These are phyloP conservation scores for Oedothorax gibbosus DNA, from an alignment of 1,140 invertebrate genomes.

Conservation along the genomic window DNA sequence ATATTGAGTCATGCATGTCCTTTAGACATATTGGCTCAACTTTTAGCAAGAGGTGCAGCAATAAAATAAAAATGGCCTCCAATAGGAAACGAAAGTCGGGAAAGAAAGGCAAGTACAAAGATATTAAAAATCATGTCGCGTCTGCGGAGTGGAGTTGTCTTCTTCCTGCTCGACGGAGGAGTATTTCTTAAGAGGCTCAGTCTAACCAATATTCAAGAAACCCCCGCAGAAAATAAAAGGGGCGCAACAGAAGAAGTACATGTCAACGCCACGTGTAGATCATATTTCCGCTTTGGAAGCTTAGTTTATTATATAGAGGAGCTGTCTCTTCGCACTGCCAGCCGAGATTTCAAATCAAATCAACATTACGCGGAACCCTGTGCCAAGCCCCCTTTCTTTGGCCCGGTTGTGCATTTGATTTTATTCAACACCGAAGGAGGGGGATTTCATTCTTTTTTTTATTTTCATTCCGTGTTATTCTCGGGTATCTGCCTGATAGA, in stretches of 20 bases:
- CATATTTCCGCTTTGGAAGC: slow-evolving; percentile 55
- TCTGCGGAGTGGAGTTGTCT: slow-evolving; percentile 57
- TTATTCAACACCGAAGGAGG: slow-evolving; percentile 43
- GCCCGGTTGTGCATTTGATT: slow-evolving; percentile 46
- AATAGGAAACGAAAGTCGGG: slow-evolving; percentile 2
- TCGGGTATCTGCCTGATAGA: slow-evolving; percentile 13
- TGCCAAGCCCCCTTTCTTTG: slow-evolving; percentile 15
- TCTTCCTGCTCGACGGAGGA: slow-evolving; percentile 50
- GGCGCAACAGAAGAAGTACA: slow-evolving; percentile 14
- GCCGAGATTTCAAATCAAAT: slow-evolving; percentile 61
- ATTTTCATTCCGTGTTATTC: slow-evolving; percentile 1
- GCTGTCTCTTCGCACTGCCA: slow-evolving; percentile 49
- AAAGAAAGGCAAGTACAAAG: slow-evolving; percentile 45
- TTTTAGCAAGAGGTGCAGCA: slow-evolving; percentile 8
- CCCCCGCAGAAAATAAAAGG: slow-evolving; percentile 24
- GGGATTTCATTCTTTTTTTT: slow-evolving; percentile 8
- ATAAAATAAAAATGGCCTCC: slow-evolving; percentile 2
- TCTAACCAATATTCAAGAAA: slow-evolving; percentile 59
- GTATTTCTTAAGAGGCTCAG: slow-evolving; percentile 42
- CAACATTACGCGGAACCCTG: slow-evolving; percentile 48
- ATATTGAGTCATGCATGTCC: neutral
- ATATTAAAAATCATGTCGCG: slow-evolving; percentile 60
- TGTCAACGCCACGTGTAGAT: slow-evolving; percentile 56
- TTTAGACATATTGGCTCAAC: slow-evolving; percentile 27
- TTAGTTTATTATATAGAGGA: slow-evolving; percentile 58